phyloP scores from a whole-genome alignment of 53 echinoderm and acorn worm genomes.

The Temnopleurus reevesii region DNA sequence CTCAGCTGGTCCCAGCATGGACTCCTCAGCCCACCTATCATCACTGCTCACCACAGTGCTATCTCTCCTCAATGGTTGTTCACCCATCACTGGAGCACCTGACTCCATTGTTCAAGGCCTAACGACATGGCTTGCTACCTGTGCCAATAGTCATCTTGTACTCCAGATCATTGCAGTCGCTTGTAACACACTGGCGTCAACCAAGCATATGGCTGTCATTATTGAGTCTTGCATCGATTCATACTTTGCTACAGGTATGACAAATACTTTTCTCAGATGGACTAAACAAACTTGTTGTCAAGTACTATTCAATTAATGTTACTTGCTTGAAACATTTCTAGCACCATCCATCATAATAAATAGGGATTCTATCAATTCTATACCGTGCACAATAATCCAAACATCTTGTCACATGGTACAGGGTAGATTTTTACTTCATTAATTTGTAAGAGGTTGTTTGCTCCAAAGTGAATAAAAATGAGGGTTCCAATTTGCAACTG shows the following conservation, averaged over 20 bases:
- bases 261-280: too few species aligned
- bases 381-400: too few species aligned
- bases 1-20: slow-evolving; percentile 62
- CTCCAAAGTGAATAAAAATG: too few species aligned
- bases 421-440: too few species aligned
- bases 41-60: slow-evolving; percentile 75
- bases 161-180: slow-evolving; percentile 79
- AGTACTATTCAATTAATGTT: too few species aligned
- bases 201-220: slow-evolving; percentile 74
- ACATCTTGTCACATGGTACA: too few species aligned
- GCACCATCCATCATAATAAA: too few species aligned
- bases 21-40: slow-evolving; percentile 57
- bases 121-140: slow-evolving; percentile 67
- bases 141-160: slow-evolving; percentile 67
- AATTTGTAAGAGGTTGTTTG: too few species aligned
- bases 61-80: slow-evolving; percentile 87
- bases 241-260: slow-evolving; percentile 81
- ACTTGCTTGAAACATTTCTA: too few species aligned
- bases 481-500: too few species aligned
- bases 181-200: slow-evolving; percentile 84
- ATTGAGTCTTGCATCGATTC: slow-evolving; percentile 86
- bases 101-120: slow-evolving; percentile 71
- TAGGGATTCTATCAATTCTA: too few species aligned
- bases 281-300: too few species aligned
- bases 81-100: slow-evolving; percentile 75